Base-by-base conservation (phyloP, 30 jellyfish, hydroid and myxozoan genomes). In the Aurelia aurita region DNA sequence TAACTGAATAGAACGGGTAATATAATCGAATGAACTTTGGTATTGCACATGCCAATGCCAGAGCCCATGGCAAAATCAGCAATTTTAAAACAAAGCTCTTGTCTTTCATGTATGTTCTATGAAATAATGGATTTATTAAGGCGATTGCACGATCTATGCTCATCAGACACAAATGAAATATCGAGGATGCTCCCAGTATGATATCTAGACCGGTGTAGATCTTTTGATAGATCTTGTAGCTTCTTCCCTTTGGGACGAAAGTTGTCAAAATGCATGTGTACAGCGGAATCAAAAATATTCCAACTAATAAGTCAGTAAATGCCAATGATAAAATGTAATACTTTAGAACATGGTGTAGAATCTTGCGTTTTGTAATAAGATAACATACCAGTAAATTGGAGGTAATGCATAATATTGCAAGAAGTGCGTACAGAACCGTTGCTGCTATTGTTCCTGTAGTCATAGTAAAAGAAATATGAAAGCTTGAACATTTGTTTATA, bases 71-170 rank as follows among this genome's bases (percentile, higher is more conserved):
- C 29, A 55, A 19, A 22, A 55, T 22, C 1, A 55, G 67, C 67
- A 55, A 55, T 22, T 55, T 55, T 22, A 55, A 55, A 55, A 55
- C 67, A 5, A 55, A 19, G 67, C 67, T 39, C 51, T 39, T 55
- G 25, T 22, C 29, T 19, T n/a, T 55, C 67, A 55, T 55, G 67
- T 19, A 3, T 55, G 13, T 14, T n/a, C 67, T n/a, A 55, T 55
- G 67, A 55, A 55, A 16, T n/a, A 55, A 55, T 55, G 67, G 67
- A 55, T 55, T 55, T 55, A n/a, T 55, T 19, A 55, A 5, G 13
- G 67, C 67, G 0, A 55, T 3, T 14, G 67, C 67, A n/a, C 67
- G 67, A 55, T 55, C 67, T 2, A 55, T 55, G 67, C 67, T 55
- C 67, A 55, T 55, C 31, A 55, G 25, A 22, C 29, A 55, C 25